Percentiles rank a stretch among this genome's conserved stretches.
Evolutionary conservation across 2,888 invertebrate species (phyloP).

Genomic region (Brachypterus glaber): DNA sequence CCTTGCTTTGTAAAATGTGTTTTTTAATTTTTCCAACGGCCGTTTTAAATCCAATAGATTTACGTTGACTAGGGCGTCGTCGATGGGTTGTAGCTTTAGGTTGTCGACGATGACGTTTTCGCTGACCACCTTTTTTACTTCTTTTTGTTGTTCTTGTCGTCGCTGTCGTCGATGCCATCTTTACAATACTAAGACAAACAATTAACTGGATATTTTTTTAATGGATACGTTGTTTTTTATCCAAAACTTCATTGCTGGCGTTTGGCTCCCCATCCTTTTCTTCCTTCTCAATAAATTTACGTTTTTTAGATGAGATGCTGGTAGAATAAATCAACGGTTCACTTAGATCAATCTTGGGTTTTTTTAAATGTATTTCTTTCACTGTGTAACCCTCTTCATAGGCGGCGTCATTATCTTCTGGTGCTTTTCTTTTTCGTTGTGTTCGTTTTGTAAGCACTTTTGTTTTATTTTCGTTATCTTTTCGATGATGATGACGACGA

Average conservation of each 20-base stretch:
- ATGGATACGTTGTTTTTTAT: neutral
- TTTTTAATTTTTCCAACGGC: neutral
- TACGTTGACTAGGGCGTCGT: too few relatives aligned
- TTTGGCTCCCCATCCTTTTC: too few relatives aligned
- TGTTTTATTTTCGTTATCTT: too few relatives aligned
- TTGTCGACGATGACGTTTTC: neutral
- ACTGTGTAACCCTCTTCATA: too few relatives aligned
- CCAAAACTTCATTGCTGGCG: too few relatives aligned
- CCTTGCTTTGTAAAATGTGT: neutral
- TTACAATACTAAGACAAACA: neutral
- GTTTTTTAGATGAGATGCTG: neutral
- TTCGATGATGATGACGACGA: too few relatives aligned
- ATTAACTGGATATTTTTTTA: neutral
- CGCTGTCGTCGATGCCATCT: neutral
- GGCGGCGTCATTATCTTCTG: neutral
- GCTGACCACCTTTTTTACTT: neutral
- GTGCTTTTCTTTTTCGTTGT: neutral
- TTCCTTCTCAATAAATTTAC: neutral
- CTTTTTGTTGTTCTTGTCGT: neutral
- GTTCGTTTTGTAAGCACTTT: neutral
- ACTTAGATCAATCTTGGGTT: neutral
- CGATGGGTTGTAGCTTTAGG: neutral
- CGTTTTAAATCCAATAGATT: neutral
- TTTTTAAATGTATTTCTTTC: too few relatives aligned
- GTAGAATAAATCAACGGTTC: neutral